These are phyloP conservation scores for Chelmon rostratus DNA, from an alignment of 2,797 vertebrate species.

Conservation along the genomic window DNA sequence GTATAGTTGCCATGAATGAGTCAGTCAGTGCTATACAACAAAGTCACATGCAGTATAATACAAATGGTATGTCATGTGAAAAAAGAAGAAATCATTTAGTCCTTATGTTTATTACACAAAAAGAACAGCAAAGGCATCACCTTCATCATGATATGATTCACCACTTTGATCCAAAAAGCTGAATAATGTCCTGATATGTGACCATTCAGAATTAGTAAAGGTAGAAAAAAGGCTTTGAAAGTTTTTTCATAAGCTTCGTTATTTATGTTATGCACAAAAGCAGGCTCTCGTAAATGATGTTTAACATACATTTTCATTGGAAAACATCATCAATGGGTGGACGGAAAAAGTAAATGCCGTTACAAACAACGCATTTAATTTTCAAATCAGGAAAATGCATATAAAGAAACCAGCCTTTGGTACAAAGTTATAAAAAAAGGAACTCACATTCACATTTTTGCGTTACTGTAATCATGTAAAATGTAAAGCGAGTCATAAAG, in stretches of 20 bases:
- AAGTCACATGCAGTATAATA: slow-evolving; percentile 8
- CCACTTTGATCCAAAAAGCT: slow-evolving; percentile 61
- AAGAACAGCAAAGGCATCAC: slow-evolving; percentile 83
- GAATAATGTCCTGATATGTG: slow-evolving; percentile 71
- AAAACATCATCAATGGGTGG: slow-evolving; percentile 77
- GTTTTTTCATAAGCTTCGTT: slow-evolving; percentile 40
- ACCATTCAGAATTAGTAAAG: slow-evolving; percentile 76
- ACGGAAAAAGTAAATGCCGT: slow-evolving; percentile 81
- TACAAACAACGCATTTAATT: slow-evolving; percentile 52
- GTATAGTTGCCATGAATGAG: not conserved
- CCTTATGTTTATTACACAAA: slow-evolving; percentile 85
- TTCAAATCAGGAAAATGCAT: slow-evolving; percentile 56
- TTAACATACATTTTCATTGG: slow-evolving; percentile 62
- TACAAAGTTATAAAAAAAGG: slow-evolving; percentile 70
- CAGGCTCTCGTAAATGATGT: slow-evolving; percentile 86
- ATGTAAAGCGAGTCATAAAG: slow-evolving; percentile 55
- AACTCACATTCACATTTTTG: slow-evolving; percentile 40
- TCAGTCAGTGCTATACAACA: not conserved
- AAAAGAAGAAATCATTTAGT: slow-evolving; percentile 32
- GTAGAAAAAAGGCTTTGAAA: slow-evolving; percentile 72
- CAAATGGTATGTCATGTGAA: slow-evolving; percentile 14
- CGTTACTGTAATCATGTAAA: slow-evolving; percentile 32
- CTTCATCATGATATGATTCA: slow-evolving; percentile 76
- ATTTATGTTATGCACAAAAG: slow-evolving; percentile 68
- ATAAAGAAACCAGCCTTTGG: slow-evolving; percentile 85